Conservation (phyloP, 1,140 invertebrate genomes). For the Galleria mellonella region DNA sequence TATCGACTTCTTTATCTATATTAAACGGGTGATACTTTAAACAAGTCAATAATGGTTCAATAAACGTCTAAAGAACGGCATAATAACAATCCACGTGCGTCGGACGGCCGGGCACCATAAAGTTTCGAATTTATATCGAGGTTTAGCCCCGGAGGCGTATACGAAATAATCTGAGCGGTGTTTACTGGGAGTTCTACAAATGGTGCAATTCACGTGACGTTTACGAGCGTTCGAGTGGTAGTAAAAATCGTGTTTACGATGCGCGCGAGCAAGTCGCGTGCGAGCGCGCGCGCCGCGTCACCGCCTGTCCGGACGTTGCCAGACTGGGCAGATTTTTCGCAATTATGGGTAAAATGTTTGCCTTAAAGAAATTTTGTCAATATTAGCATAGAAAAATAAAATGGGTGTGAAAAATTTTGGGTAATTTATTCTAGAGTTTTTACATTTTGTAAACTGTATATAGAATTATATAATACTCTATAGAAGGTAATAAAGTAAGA, state of each 20-base stretch:
- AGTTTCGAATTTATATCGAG: conserved; percentile 67
- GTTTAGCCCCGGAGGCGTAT: conserved; percentile 66
- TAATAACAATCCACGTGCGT: conserved; percentile 67
- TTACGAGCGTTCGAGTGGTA: conserved; percentile 69
- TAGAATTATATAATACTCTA: no score
- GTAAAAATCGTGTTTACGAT: conserved; percentile 73
- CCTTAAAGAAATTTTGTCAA: no score
- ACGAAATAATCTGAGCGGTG: conserved; percentile 67
- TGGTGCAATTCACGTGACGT: conserved; percentile 67
- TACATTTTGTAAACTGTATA: no score
- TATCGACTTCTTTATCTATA: conserved; percentile 67
- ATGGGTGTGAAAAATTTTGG: no score
- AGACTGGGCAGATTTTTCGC: no score
- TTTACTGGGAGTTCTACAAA: conserved; percentile 69
- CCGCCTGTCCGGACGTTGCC: conserved; percentile 16
- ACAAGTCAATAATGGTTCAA: conserved; percentile 71
- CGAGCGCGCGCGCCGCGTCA: conserved; percentile 19
- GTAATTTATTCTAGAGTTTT: no score
- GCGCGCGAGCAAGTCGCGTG: conserved; percentile 9
- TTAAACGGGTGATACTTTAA: conserved; percentile 69
- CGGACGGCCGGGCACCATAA: conserved; percentile 43
- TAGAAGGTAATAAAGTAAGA: no score
- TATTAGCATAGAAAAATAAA: no score
- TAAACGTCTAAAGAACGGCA: conserved; percentile 67
- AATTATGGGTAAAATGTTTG: no score